Conservation (phyloP, 2,888 invertebrate species). For the Metellina segmentata region DNA sequence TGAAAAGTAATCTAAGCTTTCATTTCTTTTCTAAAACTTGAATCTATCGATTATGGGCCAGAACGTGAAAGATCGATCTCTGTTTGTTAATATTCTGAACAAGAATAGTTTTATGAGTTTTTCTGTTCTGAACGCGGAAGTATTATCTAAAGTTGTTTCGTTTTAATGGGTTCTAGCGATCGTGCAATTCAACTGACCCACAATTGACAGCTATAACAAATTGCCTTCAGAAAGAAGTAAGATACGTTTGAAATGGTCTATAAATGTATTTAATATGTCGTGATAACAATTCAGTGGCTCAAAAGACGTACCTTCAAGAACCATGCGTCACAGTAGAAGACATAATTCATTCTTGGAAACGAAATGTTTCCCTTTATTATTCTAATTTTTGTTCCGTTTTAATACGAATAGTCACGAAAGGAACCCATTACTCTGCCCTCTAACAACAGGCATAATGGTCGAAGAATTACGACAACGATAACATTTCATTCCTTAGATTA, state of each 20-base stretch:
- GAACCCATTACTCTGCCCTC: conserved; percentile 54
- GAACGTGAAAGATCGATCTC: no score
- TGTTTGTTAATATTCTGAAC: no score
- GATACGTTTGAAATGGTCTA: conserved; percentile 23
- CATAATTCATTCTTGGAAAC: conserved; percentile 62
- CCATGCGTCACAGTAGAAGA: conserved; percentile 23
- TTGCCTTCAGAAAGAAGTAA: conserved; percentile 23
- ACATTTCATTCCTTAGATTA: conserved; percentile 54
- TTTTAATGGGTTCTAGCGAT: conserved; percentile 23
- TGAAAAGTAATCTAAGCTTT: no score
- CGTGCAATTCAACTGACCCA: conserved; percentile 6
- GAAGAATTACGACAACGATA: conserved; percentile 47
- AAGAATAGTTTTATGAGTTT: no score
- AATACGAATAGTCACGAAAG: conserved; percentile 60
- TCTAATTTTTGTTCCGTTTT: conserved; percentile 58
- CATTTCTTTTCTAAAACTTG: no score
- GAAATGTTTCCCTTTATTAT: conserved; percentile 66
- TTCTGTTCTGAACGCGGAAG: no score
- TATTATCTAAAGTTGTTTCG: background rate
- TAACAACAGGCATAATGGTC: conserved; percentile 53
- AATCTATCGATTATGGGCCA: no score
- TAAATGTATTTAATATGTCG: conserved; percentile 47
- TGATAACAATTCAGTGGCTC: conserved; percentile 36
- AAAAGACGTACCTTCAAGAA: conserved; percentile 13
- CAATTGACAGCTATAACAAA: conserved; percentile 50